phyloP scores from a whole-genome alignment of 35 echinoderm and acorn worm genomes.

The Holothuria glaberrima region DNA sequence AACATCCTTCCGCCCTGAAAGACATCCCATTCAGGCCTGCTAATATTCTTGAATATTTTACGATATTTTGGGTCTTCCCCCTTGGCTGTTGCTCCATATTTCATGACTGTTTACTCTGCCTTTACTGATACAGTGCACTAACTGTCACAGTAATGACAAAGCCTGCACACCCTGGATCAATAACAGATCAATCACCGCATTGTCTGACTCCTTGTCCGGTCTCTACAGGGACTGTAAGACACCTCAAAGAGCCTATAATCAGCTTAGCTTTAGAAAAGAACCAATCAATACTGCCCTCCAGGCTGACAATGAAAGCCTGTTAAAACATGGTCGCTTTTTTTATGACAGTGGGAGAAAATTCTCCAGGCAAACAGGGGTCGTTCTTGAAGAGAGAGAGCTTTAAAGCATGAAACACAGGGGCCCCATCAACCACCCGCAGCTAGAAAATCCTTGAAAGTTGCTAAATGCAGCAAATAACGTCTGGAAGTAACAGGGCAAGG shows the following conservation, averaged over 20 bases:
- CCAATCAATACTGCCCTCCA: slow-evolving; percentile 35
- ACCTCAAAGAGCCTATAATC: slow-evolving; percentile 38
- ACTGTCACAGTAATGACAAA: slow-evolving; percentile 27
- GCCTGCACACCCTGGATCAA: slow-evolving; percentile 21
- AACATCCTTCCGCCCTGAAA: slow-evolving; percentile 33
- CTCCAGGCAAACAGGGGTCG: no score
- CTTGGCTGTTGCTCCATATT: slow-evolving; percentile 41
- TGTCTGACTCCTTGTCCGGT: slow-evolving; percentile 22
- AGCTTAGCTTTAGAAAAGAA: slow-evolving; percentile 23
- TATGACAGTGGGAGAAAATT: no score
- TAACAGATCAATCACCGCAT: slow-evolving; percentile 53
- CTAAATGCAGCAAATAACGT: no score
- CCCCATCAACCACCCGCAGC: no score
- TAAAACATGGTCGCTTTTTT: slow-evolving; percentile 1
- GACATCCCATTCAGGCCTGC: slow-evolving; percentile 21
- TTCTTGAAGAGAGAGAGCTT: no score
- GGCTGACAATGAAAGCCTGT: slow-evolving; percentile 30
- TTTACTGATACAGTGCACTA: slow-evolving; percentile 23
- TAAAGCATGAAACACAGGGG: no score
- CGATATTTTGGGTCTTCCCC: slow-evolving; percentile 33
- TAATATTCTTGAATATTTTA: slow-evolving; percentile 61
- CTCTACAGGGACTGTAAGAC: no score
- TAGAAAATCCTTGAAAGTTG: no score
- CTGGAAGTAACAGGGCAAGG: no score
- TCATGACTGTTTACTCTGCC: slow-evolving; percentile 56